Conservation (phyloP, 2,888 invertebrate species). For the Polymixis lichenea region DNA sequence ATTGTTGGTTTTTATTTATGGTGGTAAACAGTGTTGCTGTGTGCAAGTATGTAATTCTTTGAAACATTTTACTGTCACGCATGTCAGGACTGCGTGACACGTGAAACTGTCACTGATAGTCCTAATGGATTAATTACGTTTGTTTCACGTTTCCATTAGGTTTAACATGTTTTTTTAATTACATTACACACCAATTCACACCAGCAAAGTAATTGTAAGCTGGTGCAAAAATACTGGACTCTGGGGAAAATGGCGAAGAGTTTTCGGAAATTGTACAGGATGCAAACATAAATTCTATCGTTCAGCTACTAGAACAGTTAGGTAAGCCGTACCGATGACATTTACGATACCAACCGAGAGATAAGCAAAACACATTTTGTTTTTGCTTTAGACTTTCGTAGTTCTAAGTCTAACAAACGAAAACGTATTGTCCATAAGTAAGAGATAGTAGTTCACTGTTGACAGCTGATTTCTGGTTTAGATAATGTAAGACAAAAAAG, state of each 20-base stretch:
- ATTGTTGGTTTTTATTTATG: conserved; percentile 30
- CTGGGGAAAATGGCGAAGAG: background rate
- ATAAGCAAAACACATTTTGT: conserved; percentile 37
- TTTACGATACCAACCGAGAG: conserved; percentile 40
- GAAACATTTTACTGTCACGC: conserved; percentile 47
- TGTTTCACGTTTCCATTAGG: conserved; percentile 39
- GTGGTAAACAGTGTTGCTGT: conserved; percentile 26
- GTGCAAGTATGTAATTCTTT: conserved; percentile 41
- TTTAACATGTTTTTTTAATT: conserved; percentile 43
- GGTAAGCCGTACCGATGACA: conserved; percentile 15
- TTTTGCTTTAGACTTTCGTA: conserved; percentile 18
- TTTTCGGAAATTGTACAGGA: background rate
- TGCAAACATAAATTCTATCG: conserved; percentile 6
- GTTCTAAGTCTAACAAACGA: conserved; percentile 18
- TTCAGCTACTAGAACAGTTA: background rate
- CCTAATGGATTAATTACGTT: conserved; percentile 56
- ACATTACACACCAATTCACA: conserved; percentile 28
- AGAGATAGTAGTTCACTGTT: conserved; percentile 48
- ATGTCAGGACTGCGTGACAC: conserved; percentile 33
- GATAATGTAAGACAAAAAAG: conserved; percentile 72
- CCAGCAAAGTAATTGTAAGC: conserved; percentile 8
- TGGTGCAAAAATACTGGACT: background rate
- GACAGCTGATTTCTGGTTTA: conserved; percentile 61
- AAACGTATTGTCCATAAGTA: conserved; percentile 27
- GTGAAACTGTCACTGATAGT: conserved; percentile 45